Evolutionary conservation across 35 echinoderm and acorn worm species (phyloP), one percentile per base, ranked within the genome.

Genomic region (Lytechinus variegatus): DNA sequence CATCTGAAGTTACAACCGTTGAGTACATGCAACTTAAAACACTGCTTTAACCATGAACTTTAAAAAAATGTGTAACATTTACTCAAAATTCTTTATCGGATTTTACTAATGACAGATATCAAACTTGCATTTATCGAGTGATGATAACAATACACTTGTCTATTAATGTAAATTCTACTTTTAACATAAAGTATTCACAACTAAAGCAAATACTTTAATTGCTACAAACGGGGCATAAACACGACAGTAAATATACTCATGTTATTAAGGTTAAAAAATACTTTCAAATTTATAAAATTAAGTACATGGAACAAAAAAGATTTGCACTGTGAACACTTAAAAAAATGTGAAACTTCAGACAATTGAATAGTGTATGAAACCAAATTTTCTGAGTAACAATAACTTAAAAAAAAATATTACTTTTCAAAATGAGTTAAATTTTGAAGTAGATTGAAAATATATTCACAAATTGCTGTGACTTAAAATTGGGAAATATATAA

Each of bases 291-390:
- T n/a, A n/a, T n/a, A n/a, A n/a, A n/a, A n/a, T n/a, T n/a, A n/a
- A n/a, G n/a, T n/a, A n/a, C n/a, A n/a, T n/a, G n/a, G n/a, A n/a
- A n/a, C n/a, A n/a, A n/a, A n/a, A 89, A 89, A 89, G 87, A 89
- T 89, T 89, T 89, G 87, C 87, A 89, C 87, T 89, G 87, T 89
- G 87, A 89, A 89, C 87, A 89, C 87, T 89, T 89, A 89, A 89
- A 89, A n/a, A n/a, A 89, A 89, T 89, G 8, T 89, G 87, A 89
- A 89, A 89, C 87, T 5, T 89, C 87, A 9, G 87, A 89, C 87
- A 89, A 89, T 89, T 89, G 87, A 89, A 89, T 89, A 89, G 87
- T 89, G 87, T 89, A 89, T 89, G 87, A 89, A 89, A 89, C n/a
- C 87, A 28, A 89, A 89, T 89, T 89, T 89, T 89, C 87, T 89